Conservation (phyloP, 2,797 vertebrate genomes). For the Phrynocephalus guinanensis region DNA sequence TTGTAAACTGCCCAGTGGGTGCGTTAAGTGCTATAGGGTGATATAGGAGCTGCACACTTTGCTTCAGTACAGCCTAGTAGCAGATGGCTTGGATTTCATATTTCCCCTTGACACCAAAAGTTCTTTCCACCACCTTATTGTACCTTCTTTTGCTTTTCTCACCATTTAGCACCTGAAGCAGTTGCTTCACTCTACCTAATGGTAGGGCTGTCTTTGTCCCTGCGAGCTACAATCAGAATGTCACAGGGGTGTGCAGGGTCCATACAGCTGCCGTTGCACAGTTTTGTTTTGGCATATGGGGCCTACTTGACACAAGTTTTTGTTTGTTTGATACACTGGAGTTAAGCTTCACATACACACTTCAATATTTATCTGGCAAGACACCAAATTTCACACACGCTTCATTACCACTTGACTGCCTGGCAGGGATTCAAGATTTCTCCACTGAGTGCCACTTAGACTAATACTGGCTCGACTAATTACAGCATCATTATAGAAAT, state of each 20-base stretch:
- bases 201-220: background rate
- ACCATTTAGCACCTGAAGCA: background rate
- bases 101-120: too few species aligned
- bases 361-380: conserved; percentile 14
- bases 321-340: background rate
- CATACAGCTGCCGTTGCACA: background rate
- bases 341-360: background rate
- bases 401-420: conserved; percentile 4
- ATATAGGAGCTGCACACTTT: too few species aligned
- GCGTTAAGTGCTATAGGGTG: too few species aligned
- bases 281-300: background rate
- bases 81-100: too few species aligned
- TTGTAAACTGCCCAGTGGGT: too few species aligned
- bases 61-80: too few species aligned
- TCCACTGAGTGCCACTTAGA: background rate
- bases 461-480: conserved; percentile 2
- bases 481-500: background rate
- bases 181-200: background rate
- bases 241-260: background rate
- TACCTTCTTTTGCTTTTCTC: background rate
- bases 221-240: background rate
- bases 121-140: background rate
- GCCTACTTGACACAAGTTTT: background rate
- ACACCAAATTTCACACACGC: background rate
- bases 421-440: conserved; percentile 5